Base-by-base conservation (phyloP, 2,113 vertebrate species). In the Dendrocopos noguchii region DNA sequence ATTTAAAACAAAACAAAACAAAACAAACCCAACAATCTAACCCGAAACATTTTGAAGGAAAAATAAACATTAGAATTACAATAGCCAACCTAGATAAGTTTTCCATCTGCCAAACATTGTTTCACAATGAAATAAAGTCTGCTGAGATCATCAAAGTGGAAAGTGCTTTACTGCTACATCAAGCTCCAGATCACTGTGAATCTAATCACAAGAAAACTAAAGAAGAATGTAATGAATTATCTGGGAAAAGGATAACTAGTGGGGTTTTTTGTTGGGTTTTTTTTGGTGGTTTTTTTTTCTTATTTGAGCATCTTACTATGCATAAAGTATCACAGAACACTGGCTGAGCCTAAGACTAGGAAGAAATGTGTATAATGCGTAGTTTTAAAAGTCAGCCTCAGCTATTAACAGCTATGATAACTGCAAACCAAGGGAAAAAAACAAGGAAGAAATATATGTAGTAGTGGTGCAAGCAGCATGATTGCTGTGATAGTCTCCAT, bases 321-420 rank as follows among this genome's bases (percentile, higher is more conserved):
- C 81, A 88, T 36, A 80, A 87, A 79, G 66, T 60, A 39, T 71
- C 84, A 79, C 28, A 86, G 57, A 88, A 81, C 33, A n/a, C 71
- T 71, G 52, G 21, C 27, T 92, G 66, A 88, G 72, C 31, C 59
- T 52, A 72, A 82, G 12, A 84, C 52, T 50, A 88, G 60, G 84
- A 96, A 73, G 27, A 60, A 90, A 84, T 57, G 10, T 60, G 7
- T 53, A 36, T 46, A 74, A 90, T 33, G 24, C 21, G 27, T 13
- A 46, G 44, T 80, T 86, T 81, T 73, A 67, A 87, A 44, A 93
- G 68, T 72, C 78, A 89, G 70, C 61, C 42, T 87, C 63, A 86
- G 92, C 84, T 86, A 91, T 78, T 93, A 91, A 66, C 66, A 67
- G 80, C 50, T 81, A 64, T 67, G 70, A 96, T 90, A 88, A 96